Conservation (phyloP, 2,797 vertebrate species). For the Cichlasoma orientale region DNA sequence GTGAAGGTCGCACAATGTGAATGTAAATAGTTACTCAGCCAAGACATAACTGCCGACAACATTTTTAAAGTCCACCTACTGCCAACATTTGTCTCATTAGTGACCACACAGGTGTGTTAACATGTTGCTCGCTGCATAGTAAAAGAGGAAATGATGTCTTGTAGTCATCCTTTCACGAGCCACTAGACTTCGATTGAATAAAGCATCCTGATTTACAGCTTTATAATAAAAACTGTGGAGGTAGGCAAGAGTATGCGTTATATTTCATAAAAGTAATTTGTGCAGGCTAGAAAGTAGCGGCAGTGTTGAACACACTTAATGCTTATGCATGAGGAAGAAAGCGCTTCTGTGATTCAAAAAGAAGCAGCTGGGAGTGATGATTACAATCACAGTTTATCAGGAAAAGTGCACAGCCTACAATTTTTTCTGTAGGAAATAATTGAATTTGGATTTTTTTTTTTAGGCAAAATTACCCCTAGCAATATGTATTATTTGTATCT, state of each 20-base stretch:
- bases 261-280: constrained; percentile 48
- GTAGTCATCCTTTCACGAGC: constrained; percentile 21
- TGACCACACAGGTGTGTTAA: constrained; percentile 36
- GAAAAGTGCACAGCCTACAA: constrained; percentile 18
- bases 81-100: constrained; percentile 33
- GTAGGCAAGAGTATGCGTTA: constrained; percentile 7
- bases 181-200: constrained; percentile 15
- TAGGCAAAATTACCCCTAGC: constrained; percentile 6
- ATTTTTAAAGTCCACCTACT: constrained; percentile 26
- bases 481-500: neutral
- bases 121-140: constrained; percentile 12
- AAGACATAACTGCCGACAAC: constrained; percentile 30
- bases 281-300: constrained; percentile 19
- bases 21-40: constrained; percentile 58
- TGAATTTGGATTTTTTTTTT: constrained; percentile 30
- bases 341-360: constrained; percentile 15
- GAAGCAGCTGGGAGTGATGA: constrained; percentile 12
- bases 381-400: constrained; percentile 21
- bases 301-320: constrained; percentile 33
- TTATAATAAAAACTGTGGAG: constrained; percentile 3
- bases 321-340: constrained; percentile 13
- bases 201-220: constrained; percentile 28
- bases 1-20: constrained; percentile 66
- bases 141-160: constrained; percentile 3
- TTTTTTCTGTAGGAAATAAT: neutral